Evolutionary conservation across 2,888 invertebrate species (phyloP), one percentile per base, ranked within the genome.

Genomic region (Rhaphigaster nebulosa): DNA sequence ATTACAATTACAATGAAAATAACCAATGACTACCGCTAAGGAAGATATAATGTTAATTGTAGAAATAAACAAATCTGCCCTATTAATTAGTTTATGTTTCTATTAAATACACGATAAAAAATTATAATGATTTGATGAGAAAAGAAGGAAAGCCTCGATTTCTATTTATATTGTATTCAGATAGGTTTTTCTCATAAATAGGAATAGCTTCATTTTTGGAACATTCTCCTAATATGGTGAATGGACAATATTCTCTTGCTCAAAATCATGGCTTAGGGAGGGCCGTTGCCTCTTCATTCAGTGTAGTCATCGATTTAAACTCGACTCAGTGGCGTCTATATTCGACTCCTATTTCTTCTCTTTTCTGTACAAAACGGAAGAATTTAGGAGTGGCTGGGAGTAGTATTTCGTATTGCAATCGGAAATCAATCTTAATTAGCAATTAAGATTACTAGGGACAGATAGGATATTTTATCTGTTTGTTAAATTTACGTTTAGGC

Each of bases 231-330:
- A 56, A 26, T 8, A 56, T 26, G 0, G 12, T 26, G 5, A 8
- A 26, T 56, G 26, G 29, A 29, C 5, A 29, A 20, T 38, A 38
- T 76, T 76, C 20, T 76, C 70, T 38, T 38, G 1, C 70, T 23
- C 1, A 23, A 76, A 76, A 76, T 76, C 70, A 18, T 38, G 34
- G 38, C 20, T 29, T 76, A 76, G 38, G 70, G 70, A 76, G 38
- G 70, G 70, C 34, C 70, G 70, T 76, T 76, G 70, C 38, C 38
- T 38, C 70, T 38, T 38, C 20, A 38, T 38, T 20, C 38, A 76
- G 70, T 29, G 70, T 76, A 38, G 70, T 6, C 70, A 76, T 76
- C 70, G 70, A 76, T 76, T 76, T 23, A 76, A 76, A 76, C 70
- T 15, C 70, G 70, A 76, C 70, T 38, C 70, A 38, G 34, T 38